phyloP scores from a whole-genome alignment of 53 echinoderm and acorn worm genomes.

The Echinarachnius parma region DNA sequence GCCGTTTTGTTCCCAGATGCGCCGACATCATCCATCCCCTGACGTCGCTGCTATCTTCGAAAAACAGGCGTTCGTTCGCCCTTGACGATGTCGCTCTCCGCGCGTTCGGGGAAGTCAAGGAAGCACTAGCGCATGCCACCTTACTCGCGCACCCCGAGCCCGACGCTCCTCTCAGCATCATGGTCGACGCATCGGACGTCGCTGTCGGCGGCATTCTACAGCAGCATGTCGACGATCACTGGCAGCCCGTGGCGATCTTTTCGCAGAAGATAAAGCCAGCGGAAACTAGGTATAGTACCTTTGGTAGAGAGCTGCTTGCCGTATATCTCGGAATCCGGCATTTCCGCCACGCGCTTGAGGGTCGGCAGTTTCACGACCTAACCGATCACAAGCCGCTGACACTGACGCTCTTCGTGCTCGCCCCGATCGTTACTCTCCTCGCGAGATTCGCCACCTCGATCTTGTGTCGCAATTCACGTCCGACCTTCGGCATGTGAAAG shows the following conservation, averaged over 20 bases:
- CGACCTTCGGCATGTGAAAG: too few species aligned
- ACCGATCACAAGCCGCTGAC: slow-evolving; percentile 54
- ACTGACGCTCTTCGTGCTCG: too few species aligned
- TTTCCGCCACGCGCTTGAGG: slow-evolving; percentile 50
- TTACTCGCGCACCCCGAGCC: not conserved
- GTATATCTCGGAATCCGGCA: slow-evolving; percentile 36
- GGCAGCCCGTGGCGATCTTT: slow-evolving; percentile 58
- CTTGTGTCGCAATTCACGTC: too few species aligned
- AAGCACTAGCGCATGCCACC: not conserved
- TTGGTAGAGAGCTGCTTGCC: slow-evolving; percentile 45
- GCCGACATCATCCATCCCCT: slow-evolving; percentile 8
- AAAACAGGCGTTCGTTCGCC: too few species aligned
- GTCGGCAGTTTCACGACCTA: slow-evolving; percentile 12
- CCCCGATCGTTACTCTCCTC: too few species aligned
- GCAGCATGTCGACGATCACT: slow-evolving; percentile 27
- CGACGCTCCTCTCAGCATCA: slow-evolving; percentile 28
- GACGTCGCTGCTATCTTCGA: too few species aligned
- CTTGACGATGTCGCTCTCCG: not conserved
- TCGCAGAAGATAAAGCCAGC: slow-evolving; percentile 46
- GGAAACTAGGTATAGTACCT: slow-evolving; percentile 49
- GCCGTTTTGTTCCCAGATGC: not conserved
- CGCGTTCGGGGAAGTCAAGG: slow-evolving; percentile 7
- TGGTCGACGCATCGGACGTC: slow-evolving; percentile 42
- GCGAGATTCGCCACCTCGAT: too few species aligned
- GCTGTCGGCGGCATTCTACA: slow-evolving; percentile 41